Base-by-base conservation (phyloP, 2,113 vertebrate species). In the Pseudorhombus dupliciocellatus region DNA sequence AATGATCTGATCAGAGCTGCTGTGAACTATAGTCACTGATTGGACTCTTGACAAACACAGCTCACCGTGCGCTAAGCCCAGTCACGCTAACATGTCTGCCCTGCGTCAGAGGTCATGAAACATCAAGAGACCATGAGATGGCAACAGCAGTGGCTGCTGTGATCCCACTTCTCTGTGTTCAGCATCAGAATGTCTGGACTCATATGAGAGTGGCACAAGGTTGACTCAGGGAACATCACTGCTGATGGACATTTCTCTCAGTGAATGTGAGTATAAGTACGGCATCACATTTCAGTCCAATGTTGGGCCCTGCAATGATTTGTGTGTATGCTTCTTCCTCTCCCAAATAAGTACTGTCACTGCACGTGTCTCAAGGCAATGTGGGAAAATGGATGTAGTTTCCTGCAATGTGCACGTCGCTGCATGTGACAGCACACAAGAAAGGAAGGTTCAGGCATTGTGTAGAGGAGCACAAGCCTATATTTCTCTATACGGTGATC, bases 21-120 rank as follows among this genome's bases (percentile, higher is more conserved):
- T 68, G 44, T 87, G 74, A 85, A 81, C 24, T 50, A 31, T n/a
- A 73, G 31, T 5, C 16, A 18, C 79, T 90, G 73, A 88, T 87
- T 88, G 58, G 53, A 66, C 77, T 62, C 75, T 48, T 82, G 69
- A 88, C 79, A 81, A 42, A 26, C 25, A 59, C 30, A 5, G 4
- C 56, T 31, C 25, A 50, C 14, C 24, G 10, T 20, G 51, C 58
- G 65, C 10, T 2, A 28, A 31, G n/a, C 60, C 52, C 7, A 53
- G 14, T 68, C 66, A 53, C 8, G 42, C 60, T 44, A 20, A 37
- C 48, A 21, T 64, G 64, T 62, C 34, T 59, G 53, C 21, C 7
- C 26, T 5, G 8, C 24, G 11, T 44, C 31, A 37, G 48, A 48
- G 62, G n/a, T 52, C 55, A 75, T 3, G 25, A 25, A 51, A 15